Base-by-base conservation (phyloP, 2,113 vertebrate genomes). In the Varanus salvator region DNA sequence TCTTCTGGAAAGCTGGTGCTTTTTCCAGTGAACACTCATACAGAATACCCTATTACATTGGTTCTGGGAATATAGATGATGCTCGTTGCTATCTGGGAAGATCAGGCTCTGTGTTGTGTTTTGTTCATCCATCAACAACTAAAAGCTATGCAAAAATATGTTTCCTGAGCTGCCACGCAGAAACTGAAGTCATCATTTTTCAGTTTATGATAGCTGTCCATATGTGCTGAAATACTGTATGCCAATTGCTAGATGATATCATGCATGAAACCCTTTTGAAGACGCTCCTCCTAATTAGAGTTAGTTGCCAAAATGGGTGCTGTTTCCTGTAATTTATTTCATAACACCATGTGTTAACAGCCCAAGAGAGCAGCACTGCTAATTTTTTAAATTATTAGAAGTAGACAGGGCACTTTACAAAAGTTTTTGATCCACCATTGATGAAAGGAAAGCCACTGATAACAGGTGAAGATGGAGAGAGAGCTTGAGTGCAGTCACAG, bases 391-490 rank as follows among this genome's bases (percentile, higher is more conserved):
- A 74, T 8, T 34, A 81, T 80, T 21, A 66, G 38, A 21, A 93
- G 86, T 3, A 4, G 83, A 4, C 27, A 57, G 1, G 84, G 17
- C 25, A 89, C n/a, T 91, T 89, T 84, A 52, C 5, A 31, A 84
- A 25, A 0, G 19, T 23, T 87, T 64, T 81, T 27, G 1, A 31
- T 0, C 0, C 84, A 64, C 66, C 64, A 8, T 14, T 85, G 38
- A 66, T 68, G 86, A 95, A 89, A 54, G 84, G 2, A 92, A 34
- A 84, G 23, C 14, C 19, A 93, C 86, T 87, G 11, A 85, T 23
- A 91, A 4, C 0, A 92, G 84, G 80, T 6, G 48, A 87, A 34
- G 89, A 83, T 80, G 64, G 29, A n/a, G 31, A 82, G 29, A 80
- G 29, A 60, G 83, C 50, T n/a, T 29, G 12, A 75, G 3, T 21